A percentile compares a stretch with the other conserved stretches of the same genome.
phyloP scores from a whole-genome alignment of 2,888 invertebrate species.

The Diploptera punctata region DNA sequence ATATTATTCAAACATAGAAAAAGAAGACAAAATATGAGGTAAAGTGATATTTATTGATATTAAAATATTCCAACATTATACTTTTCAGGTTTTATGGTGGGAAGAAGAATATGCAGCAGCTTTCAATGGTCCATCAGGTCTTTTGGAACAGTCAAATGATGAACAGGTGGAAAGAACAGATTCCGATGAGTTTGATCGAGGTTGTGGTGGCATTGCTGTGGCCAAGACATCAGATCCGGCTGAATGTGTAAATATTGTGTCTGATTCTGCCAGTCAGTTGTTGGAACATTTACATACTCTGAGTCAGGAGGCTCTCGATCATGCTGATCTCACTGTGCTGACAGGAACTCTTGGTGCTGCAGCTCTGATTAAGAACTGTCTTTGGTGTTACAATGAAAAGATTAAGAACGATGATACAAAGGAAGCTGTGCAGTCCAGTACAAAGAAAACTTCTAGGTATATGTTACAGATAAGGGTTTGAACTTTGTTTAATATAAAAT shows the following conservation, averaged over 20 bases:
- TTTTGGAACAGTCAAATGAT: slow-evolving; percentile 48
- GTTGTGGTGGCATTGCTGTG: slow-evolving; percentile 61
- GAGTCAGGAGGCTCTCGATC: slow-evolving; percentile 84
- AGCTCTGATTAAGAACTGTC: slow-evolving; percentile 76
- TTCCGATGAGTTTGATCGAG: slow-evolving; percentile 14
- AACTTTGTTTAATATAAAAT: too few relatives aligned
- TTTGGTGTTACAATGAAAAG: slow-evolving; percentile 77
- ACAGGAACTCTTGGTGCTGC: slow-evolving; percentile 79
- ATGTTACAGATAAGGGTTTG: too few relatives aligned
- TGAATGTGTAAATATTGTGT: slow-evolving; percentile 73
- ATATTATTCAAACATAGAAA: too few relatives aligned
- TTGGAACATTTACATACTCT: slow-evolving; percentile 79
- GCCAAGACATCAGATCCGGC: slow-evolving; percentile 79
- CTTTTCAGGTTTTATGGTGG: slow-evolving; percentile 77
- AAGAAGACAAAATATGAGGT: too few relatives aligned
- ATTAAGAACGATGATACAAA: too few relatives aligned
- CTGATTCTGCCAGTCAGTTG: slow-evolving; percentile 74
- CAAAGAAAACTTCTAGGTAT: too few relatives aligned
- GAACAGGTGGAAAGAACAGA: background rate
- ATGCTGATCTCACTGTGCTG: slow-evolving; percentile 77
- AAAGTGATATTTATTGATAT: too few relatives aligned
- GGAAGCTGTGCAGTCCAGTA: too few relatives aligned
- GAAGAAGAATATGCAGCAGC: slow-evolving; percentile 83
- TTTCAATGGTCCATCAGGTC: slow-evolving; percentile 70
- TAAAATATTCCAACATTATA: too few relatives aligned